Percentiles rank a stretch among this genome's conserved stretches.
These are phyloP conservation scores for Aricia agestis DNA, from an alignment of 1,140 invertebrate genomes.

Conservation along the genomic window DNA sequence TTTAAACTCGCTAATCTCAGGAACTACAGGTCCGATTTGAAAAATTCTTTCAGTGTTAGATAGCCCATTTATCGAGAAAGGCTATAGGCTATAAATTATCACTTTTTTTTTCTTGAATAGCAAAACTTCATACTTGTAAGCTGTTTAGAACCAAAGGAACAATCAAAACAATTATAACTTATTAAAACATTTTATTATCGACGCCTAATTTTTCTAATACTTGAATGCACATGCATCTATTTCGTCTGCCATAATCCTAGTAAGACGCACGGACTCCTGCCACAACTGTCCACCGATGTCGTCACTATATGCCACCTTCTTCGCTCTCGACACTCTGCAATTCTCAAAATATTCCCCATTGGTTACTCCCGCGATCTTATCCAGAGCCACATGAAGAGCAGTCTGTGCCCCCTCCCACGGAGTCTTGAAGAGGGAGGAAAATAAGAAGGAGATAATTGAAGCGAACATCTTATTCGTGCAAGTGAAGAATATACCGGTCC, in stretches of 20 bases:
- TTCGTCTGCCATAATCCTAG: conserved; percentile 39
- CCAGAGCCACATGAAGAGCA: conserved; percentile 42
- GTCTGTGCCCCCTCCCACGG: conserved; percentile 60
- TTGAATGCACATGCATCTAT: conserved; percentile 22
- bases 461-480: conserved; percentile 33
- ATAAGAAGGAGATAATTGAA: conserved; percentile 35
- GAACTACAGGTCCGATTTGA: too few species aligned
- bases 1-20: too few species aligned
- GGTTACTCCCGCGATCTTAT: conserved; percentile 37
- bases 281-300: conserved; percentile 35
- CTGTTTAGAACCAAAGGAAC: too few species aligned
- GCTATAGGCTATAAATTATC: too few species aligned
- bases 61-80: too few species aligned
- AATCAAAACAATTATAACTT: too few species aligned
- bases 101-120: too few species aligned
- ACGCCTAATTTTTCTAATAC: neutral
- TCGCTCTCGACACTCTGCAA: conserved; percentile 32
- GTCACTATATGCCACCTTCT: conserved; percentile 30
- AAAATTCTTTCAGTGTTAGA: too few species aligned
- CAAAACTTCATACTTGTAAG: too few species aligned
- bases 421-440: conserved; percentile 43
- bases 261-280: conserved; percentile 39
- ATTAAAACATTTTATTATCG: too few species aligned
- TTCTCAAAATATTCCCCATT: conserved; percentile 62
- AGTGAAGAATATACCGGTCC: conserved; percentile 71